Conservation (phyloP, 2,113 vertebrate species). For the Misgurnus anguillicaudatus region DNA sequence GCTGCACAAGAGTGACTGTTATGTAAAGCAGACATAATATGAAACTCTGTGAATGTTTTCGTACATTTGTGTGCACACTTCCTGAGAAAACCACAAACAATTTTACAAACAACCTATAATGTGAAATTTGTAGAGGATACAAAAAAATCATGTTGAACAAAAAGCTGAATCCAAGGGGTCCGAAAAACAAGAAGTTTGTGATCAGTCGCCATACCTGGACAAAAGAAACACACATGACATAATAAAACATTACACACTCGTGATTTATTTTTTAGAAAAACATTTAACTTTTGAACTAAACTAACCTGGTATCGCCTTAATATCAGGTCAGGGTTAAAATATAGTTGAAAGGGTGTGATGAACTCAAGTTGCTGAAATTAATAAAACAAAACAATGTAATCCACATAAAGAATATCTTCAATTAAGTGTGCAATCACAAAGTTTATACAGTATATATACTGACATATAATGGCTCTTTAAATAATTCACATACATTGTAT, state of each 20-base stretch:
- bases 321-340: slow-evolving; percentile 98
- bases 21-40: slow-evolving; percentile 16
- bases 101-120: not conserved
- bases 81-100: not conserved
- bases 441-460: no score
- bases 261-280: not conserved
- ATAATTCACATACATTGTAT: no score
- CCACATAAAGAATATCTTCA: no score
- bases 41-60: not conserved
- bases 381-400: slow-evolving; percentile 14
- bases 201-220: slow-evolving; percentile 91
- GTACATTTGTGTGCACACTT: not conserved
- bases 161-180: slow-evolving; percentile 98
- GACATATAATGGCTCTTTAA: no score
- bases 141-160: slow-evolving; percentile 99
- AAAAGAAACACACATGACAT: slow-evolving; percentile 40
- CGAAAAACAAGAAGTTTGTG: slow-evolving; percentile 99
- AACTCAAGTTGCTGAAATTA: slow-evolving; percentile 90
- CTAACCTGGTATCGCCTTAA: slow-evolving; percentile 96
- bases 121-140: slow-evolving; percentile 81
- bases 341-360: slow-evolving; percentile 96
- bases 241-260: not conserved
- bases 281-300: slow-evolving; percentile 21
- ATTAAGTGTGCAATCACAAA: no score
- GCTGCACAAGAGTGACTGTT: not conserved